phyloP scores from a whole-genome alignment of 2,113 vertebrate genomes.

The Crotalus horridus region DNA sequence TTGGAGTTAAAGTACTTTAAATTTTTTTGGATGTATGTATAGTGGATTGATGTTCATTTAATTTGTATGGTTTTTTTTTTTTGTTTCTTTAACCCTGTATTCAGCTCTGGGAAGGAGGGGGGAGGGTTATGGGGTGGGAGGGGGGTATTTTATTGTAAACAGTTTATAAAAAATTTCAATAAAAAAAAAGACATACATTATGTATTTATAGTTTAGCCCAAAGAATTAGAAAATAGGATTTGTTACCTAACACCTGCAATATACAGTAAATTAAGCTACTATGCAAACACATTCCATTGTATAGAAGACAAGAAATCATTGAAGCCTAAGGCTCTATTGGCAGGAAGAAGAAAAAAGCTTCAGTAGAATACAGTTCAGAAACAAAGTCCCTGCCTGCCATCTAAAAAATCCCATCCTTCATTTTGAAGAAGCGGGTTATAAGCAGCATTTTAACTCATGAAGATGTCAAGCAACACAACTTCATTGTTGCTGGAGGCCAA shows the following conservation, averaged over 20 bases:
- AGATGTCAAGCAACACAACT: not conserved
- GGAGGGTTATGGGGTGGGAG: too few relatives aligned
- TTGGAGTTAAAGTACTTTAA: too few relatives aligned
- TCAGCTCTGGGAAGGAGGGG: too few relatives aligned
- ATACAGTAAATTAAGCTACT: too few relatives aligned
- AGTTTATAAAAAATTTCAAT: too few relatives aligned
- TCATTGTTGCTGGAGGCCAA: not conserved
- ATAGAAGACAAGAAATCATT: not conserved
- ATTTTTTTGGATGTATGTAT: too few relatives aligned
- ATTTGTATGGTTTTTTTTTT: too few relatives aligned
- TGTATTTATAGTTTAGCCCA: not conserved
- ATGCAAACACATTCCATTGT: not conserved
- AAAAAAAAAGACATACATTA: too few relatives aligned
- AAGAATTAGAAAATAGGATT: not conserved
- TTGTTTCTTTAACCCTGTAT: too few relatives aligned
- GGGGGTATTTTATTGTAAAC: too few relatives aligned
- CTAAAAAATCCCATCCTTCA: not conserved
- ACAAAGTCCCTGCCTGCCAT: not conserved
- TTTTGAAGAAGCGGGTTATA: not conserved
- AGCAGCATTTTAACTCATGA: not conserved
- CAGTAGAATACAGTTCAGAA: not conserved
- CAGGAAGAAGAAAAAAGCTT: not conserved
- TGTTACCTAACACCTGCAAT: not conserved
- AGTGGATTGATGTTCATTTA: too few relatives aligned
- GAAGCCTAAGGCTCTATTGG: not conserved